Evolutionary conservation across 2,888 invertebrate species (phyloP).

Genomic region (Melitaea athalia): DNA sequence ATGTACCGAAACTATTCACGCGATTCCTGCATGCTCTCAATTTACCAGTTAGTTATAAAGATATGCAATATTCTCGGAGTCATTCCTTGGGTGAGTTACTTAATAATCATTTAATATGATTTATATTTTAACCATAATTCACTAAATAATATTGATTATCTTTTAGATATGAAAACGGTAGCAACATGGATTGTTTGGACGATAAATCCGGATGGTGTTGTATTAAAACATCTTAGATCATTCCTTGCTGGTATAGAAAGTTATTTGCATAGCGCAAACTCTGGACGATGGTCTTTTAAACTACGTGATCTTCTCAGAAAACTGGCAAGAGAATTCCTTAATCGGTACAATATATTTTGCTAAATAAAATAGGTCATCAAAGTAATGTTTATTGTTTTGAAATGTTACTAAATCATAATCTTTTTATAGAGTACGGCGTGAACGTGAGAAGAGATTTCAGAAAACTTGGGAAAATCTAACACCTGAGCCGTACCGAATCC

Average conservation of each 20-base stretch:
- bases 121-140: not conserved
- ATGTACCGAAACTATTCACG: conserved; percentile 89
- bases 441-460: conserved; percentile 82
- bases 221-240: conserved; percentile 88
- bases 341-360: conserved; percentile 62
- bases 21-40: conserved; percentile 87
- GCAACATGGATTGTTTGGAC: conserved; percentile 83
- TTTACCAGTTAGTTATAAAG: conserved; percentile 89
- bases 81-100: conserved; percentile 72
- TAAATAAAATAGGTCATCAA: not conserved
- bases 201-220: conserved; percentile 85
- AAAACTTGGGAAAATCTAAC: conserved; percentile 87
- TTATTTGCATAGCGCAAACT: conserved; percentile 94
- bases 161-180: conserved; percentile 72
- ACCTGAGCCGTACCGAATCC: conserved; percentile 86
- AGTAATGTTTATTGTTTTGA: not conserved
- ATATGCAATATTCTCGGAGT: conserved; percentile 81
- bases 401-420: conserved; percentile 20
- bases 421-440: conserved; percentile 81
- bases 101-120: not conserved
- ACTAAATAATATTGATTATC: conserved; percentile 14
- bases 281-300: conserved; percentile 89
- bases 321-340: conserved; percentile 85
- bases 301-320: conserved; percentile 86
- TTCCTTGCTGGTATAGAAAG: conserved; percentile 92